Conservation (phyloP, 2,888 invertebrate genomes). For the Nomada flava region DNA sequence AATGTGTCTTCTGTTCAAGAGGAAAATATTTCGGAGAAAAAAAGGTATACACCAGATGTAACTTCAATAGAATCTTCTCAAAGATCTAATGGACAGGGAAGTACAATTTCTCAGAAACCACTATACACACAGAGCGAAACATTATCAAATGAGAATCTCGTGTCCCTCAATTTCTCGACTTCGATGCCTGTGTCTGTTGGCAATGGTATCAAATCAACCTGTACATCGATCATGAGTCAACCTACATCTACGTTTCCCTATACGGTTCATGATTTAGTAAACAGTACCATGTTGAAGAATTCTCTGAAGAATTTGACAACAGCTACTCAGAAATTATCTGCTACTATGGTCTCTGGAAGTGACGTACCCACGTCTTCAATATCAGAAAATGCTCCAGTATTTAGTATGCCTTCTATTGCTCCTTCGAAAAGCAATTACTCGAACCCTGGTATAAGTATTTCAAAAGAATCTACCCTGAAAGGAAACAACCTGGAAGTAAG, state of each 20-base stretch:
- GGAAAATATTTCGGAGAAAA: slow-evolving; percentile 20
- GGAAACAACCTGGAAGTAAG: slow-evolving; percentile 43
- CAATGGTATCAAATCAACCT: slow-evolving; percentile 24
- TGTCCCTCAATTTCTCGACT: slow-evolving; percentile 25
- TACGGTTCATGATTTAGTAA: slow-evolving; percentile 74
- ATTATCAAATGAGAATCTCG: slow-evolving; percentile 28
- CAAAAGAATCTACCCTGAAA: slow-evolving; percentile 36
- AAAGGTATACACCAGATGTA: slow-evolving; percentile 2
- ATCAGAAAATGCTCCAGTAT: slow-evolving; percentile 23
- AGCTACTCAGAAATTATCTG: slow-evolving; percentile 55
- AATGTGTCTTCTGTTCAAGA: slow-evolving; percentile 14
- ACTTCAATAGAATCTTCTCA: slow-evolving; percentile 19
- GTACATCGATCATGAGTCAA: slow-evolving; percentile 66
- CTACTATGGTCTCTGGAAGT: slow-evolving; percentile 28
- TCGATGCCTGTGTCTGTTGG: slow-evolving; percentile 22
- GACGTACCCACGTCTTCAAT: slow-evolving; percentile 23
- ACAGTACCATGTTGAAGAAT: slow-evolving; percentile 67
- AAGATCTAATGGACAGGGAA: slow-evolving; percentile 25
- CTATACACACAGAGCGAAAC: slow-evolving; percentile 15
- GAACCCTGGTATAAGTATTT: slow-evolving; percentile 34
- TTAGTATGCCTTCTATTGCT: slow-evolving; percentile 35
- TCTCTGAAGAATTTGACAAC: slow-evolving; percentile 62
- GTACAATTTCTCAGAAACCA: slow-evolving; percentile 21
- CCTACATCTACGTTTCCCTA: slow-evolving; percentile 70
- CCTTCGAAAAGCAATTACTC: slow-evolving; percentile 65